Base-by-base conservation (phyloP, 2,113 vertebrate genomes). In the Rhombomys opimus region DNA sequence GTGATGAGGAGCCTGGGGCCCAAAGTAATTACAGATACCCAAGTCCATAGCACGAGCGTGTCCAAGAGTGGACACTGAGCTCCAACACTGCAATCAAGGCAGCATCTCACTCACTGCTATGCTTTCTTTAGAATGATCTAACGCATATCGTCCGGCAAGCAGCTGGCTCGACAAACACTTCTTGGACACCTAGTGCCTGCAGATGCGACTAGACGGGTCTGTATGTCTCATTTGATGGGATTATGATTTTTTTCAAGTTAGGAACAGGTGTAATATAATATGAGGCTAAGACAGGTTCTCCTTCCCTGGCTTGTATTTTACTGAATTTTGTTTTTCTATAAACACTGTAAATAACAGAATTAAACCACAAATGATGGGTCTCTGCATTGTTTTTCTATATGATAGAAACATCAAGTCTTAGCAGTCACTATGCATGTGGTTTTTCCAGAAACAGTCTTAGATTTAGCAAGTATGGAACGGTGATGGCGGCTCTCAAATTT, bases 401-500 rank as follows among this genome's bases (percentile, higher is more conserved):
- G 92, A 91, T 54, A 50, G 54, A 63, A 70, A 78, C 15, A 81
- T 30, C 15, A n/a, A 65, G 61, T 65, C 59, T 85, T 41, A 46
- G 61, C 41, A 32, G 27, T 32, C 59, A 86, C 41, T 32, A 20
- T 67, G 3, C 5, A 6, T 50, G 63, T 86, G 63, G 11, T 23
- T 52, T 68, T 35, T 52, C 65, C 30, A 87, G 30, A 87, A 50
- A 52, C 4, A 5, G 11, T 86, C 52, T 94, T 86, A 25, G 12
- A 32, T 86, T 67, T 86, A 86, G 82, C 27, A 84, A 27, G 65
- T 27, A 13, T 87, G 65, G 96, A 95, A 81, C 89, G 35, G 17
- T 84, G n/a, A 27, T 4, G 12, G 82, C 93, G 92, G 89, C 93
- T 95, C 90, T 94, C 97, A 97, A 90, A 93, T 91, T 93, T 95